Evolutionary conservation across 2,797 vertebrate species (phyloP).

Genomic region (Potorous gilbertii): DNA sequence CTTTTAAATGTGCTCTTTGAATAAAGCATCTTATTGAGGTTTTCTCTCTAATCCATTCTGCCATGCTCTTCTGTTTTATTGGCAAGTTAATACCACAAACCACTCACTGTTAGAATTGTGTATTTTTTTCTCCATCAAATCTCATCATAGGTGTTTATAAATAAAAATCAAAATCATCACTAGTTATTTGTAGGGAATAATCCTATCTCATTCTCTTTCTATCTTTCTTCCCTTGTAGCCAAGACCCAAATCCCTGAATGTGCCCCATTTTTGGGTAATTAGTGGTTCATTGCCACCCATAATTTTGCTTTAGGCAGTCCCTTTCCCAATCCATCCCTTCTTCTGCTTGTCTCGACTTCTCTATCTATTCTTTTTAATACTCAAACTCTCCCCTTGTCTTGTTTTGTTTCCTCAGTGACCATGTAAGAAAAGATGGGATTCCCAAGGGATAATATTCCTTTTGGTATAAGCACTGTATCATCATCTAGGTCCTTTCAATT

Average conservation of each 20-base stretch:
- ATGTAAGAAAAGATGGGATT: neutral
- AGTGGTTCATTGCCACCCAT: neutral
- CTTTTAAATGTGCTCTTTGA: neutral
- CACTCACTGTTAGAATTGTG: neutral
- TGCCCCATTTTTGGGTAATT: neutral
- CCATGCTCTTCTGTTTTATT: neutral
- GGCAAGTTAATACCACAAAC: neutral
- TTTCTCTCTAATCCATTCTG: neutral
- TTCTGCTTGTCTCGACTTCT: neutral
- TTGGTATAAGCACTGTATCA: no score
- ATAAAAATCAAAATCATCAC: neutral
- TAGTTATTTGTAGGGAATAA: neutral
- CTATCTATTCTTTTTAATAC: neutral
- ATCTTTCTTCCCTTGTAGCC: neutral
- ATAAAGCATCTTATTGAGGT: neutral
- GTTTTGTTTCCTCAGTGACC: neutral
- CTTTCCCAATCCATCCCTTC: neutral
- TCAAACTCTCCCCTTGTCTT: neutral
- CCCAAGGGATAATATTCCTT: neutral
- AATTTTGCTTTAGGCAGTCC: neutral
- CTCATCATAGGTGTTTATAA: neutral
- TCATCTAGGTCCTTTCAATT: no score
- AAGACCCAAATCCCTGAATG: neutral
- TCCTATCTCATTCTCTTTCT: neutral
- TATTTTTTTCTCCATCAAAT: neutral